Evolutionary conservation across 2,888 invertebrate species (phyloP), one percentile per base, ranked within the genome.

Genomic region (Heliconius ismenius): DNA sequence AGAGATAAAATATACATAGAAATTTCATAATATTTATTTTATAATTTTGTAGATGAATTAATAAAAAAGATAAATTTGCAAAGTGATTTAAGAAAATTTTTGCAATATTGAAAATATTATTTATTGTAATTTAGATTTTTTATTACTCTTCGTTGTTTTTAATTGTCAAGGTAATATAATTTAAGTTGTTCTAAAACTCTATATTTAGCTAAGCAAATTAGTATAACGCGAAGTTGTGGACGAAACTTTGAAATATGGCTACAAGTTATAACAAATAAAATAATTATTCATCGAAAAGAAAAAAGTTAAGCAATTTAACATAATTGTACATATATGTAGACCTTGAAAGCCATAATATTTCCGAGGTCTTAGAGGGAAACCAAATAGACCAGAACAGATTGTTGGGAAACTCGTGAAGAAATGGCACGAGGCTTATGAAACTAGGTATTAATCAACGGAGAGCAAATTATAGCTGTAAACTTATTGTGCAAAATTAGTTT

Each of bases 381-480:
- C 49, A 73, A 77, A 77, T 69, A 77, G 76, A 77, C 74, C 63
- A 74, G 62, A 74, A 77, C 74, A 24, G 63, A 73, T 36, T 63
- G 70, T 76, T 72, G 39, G 63, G 62, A 77, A 77, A 74, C 67
- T 39, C 39, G 63, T 77, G 74, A 69, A 69, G 76, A 77, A 77
- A 74, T 69, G 68, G 26, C 39, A 60, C 68, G 68, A 68, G 15
- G n/a, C 28, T 77, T 77, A 62, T 49, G 76, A 77, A 74, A 77
- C 62, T 54, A 49, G 36, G 54, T 73, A 73, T 21, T 49, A 49
- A 60, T 69, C 63, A 62, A 49, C 60, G 49, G 74, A 77, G 54
- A 70, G 62, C 39, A 62, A 73, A 73, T 73, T 58, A 32, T 39
- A 65, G 39, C 28, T 39, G 15, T 32, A 26, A 24, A 58, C 60